Conservation (phyloP, 2,113 vertebrate genomes). For the Pterocles gutturalis region DNA sequence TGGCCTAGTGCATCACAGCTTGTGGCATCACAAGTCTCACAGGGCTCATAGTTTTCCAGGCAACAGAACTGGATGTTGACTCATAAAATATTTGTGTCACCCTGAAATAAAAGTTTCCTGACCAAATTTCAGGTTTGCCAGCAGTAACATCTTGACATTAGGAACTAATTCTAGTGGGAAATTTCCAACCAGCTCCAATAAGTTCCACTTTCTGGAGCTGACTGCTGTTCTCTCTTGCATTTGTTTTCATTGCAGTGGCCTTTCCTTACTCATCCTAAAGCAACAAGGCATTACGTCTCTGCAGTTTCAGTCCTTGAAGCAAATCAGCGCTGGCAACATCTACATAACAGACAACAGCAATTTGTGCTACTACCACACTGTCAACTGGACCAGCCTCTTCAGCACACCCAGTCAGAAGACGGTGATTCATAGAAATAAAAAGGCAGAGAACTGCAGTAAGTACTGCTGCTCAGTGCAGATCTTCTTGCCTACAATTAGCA, state of each 20-base stretch:
- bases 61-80: not conserved
- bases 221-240: not conserved
- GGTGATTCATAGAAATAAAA: constrained; percentile 89
- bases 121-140: not conserved
- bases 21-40: not conserved
- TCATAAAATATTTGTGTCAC: not conserved
- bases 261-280: constrained; percentile 95
- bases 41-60: not conserved
- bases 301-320: constrained; percentile 92
- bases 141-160: not conserved
- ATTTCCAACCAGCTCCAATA: not conserved
- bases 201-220: not conserved
- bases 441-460: constrained; percentile 93
- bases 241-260: constrained; percentile 81
- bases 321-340: constrained; percentile 97
- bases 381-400: constrained; percentile 96
- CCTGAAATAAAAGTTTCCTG: not conserved
- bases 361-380: constrained; percentile 94
- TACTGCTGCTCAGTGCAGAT: constrained; percentile 7
- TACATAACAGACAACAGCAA: constrained; percentile 96
- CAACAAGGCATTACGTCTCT: constrained; percentile 94
- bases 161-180: not conserved
- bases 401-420: constrained; percentile 88
- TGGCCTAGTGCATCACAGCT: not conserved
- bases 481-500: not conserved